Evolutionary conservation across 2,113 vertebrate species (phyloP).

Genomic region (Thalassarche chlororhynchos): DNA sequence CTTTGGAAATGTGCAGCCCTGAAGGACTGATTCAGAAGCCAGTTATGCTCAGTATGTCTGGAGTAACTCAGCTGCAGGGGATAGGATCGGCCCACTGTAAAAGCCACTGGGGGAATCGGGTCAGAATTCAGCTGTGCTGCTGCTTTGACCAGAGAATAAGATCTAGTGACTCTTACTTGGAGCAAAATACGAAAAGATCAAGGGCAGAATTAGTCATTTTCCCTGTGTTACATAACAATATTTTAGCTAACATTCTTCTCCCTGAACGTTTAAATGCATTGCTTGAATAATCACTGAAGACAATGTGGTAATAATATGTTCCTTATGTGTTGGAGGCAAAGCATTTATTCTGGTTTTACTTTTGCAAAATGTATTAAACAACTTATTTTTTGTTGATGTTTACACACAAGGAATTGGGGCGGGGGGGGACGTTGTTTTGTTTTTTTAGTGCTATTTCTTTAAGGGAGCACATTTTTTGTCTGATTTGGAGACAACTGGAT

Average conservation of each 20-base stretch:
- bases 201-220: slow-evolving; percentile 57
- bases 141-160: not conserved
- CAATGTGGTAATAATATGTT: slow-evolving; percentile 57
- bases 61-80: not conserved
- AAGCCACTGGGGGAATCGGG: not conserved
- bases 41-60: not conserved
- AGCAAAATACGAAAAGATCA: slow-evolving; percentile 23
- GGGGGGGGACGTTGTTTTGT: not conserved
- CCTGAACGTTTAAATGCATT: slow-evolving; percentile 56
- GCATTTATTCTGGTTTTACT: slow-evolving; percentile 43
- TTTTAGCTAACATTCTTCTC: slow-evolving; percentile 64
- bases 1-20: not conserved
- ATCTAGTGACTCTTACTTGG: slow-evolving; percentile 46
- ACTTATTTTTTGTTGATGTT: slow-evolving; percentile 28
- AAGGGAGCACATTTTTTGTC: not conserved
- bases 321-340: slow-evolving; percentile 61
- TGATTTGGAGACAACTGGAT: not conserved
- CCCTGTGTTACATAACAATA: slow-evolving; percentile 55
- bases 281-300: slow-evolving; percentile 61
- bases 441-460: not conserved
- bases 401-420: not conserved
- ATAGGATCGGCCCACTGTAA: not conserved
- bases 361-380: slow-evolving; percentile 20
- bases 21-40: slow-evolving; percentile 21
- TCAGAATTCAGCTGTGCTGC: not conserved